These are phyloP conservation scores for Oxygymnocypris stewartii DNA, from an alignment of 2,113 vertebrate species.

Conservation along the genomic window DNA sequence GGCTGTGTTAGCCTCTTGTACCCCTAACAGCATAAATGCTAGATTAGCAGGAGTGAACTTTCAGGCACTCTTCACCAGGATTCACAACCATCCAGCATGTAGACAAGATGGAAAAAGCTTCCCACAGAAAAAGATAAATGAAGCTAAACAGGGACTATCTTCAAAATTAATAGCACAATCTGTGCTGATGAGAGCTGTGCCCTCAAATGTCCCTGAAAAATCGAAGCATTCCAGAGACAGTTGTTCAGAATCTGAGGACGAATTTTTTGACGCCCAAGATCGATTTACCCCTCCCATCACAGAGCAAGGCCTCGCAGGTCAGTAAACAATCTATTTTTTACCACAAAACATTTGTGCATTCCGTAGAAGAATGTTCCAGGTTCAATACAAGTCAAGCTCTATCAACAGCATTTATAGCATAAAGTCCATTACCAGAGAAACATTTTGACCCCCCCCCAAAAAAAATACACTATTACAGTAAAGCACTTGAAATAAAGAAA, in stretches of 20 bases:
- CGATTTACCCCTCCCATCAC: slow-evolving; percentile 79
- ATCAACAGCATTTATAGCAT: background rate
- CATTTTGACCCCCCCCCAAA: too few species aligned
- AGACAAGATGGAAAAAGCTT: slow-evolving; percentile 41
- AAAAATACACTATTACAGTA: too few species aligned
- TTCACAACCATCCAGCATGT: slow-evolving; percentile 46
- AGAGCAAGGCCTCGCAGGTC: slow-evolving; percentile 64
- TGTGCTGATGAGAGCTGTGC: slow-evolving; percentile 56
- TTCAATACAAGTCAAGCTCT: background rate
- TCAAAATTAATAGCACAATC: slow-evolving; percentile 20
- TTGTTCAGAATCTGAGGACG: slow-evolving; percentile 93
- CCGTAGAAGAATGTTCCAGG: background rate
- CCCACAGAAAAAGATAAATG: slow-evolving; percentile 31
- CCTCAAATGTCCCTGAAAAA: slow-evolving; percentile 66
- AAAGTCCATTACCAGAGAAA: background rate
- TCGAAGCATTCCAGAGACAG: slow-evolving; percentile 76
- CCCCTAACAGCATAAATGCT: slow-evolving; percentile 51
- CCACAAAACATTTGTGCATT: background rate
- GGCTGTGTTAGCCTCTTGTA: slow-evolving; percentile 44
- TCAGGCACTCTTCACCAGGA: slow-evolving; percentile 51
- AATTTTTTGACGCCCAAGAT: slow-evolving; percentile 92
- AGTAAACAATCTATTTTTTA: slow-evolving; percentile 24
- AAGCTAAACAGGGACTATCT: slow-evolving; percentile 8
- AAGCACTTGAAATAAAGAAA: background rate
- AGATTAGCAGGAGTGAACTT: slow-evolving; percentile 48